Conservation (phyloP, 2,888 invertebrate genomes). For the Drosophila prostipennis region DNA sequence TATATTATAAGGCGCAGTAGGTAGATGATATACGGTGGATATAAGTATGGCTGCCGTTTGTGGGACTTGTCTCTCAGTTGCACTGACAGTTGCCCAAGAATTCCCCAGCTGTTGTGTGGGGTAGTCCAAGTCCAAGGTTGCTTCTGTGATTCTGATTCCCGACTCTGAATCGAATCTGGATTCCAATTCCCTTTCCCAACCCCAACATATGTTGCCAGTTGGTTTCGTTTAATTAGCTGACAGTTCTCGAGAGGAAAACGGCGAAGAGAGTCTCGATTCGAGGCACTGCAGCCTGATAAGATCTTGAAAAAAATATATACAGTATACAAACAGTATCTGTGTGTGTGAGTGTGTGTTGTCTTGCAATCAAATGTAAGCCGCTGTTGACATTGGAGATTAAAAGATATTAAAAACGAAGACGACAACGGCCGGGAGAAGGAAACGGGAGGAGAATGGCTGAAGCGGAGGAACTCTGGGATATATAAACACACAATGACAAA, state of each 20-base stretch:
- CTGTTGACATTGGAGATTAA: slow-evolving; percentile 81
- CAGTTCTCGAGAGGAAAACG: slow-evolving; percentile 62
- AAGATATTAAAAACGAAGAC: slow-evolving; percentile 78
- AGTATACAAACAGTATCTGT: slow-evolving; percentile 33
- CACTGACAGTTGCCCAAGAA: slow-evolving; percentile 24
- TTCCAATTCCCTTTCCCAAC: slow-evolving; percentile 11
- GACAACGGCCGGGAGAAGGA: slow-evolving; percentile 57
- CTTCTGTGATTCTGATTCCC: not conserved
- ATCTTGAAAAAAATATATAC: slow-evolving; percentile 49
- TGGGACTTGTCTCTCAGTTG: slow-evolving; percentile 20
- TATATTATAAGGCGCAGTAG: slow-evolving; percentile 13
- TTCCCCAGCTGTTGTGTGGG: slow-evolving; percentile 55
- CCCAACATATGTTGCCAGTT: slow-evolving; percentile 76
- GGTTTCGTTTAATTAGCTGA: slow-evolving; percentile 76
- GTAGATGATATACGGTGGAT: slow-evolving; percentile 8
- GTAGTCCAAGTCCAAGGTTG: slow-evolving; percentile 46
- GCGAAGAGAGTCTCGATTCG: slow-evolving; percentile 4
- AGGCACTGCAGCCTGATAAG: slow-evolving; percentile 65
- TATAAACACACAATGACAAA: slow-evolving; percentile 40
- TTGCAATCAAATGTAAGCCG: slow-evolving; percentile 81
- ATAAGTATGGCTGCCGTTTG: too few species aligned
- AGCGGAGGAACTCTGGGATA: slow-evolving; percentile 21
- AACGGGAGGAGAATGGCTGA: slow-evolving; percentile 14
- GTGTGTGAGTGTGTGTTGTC: slow-evolving; percentile 66
- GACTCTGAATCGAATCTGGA: slow-evolving; percentile 8